Evolutionary conservation across 2,888 invertebrate genomes (phyloP), one percentile per base, ranked within the genome.

Genomic region (Poecilobothrus nobilitatus): DNA sequence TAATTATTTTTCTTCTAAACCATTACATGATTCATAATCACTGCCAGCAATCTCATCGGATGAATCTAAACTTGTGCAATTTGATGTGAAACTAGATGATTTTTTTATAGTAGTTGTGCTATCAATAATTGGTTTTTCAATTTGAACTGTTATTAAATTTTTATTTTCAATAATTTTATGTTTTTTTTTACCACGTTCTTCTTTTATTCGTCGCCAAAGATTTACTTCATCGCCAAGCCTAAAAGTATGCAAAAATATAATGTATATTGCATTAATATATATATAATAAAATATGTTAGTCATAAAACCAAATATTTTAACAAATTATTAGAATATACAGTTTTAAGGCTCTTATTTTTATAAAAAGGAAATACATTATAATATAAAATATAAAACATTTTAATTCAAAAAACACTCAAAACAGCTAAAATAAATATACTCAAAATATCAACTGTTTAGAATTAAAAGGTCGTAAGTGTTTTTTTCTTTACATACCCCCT

Each of bases 191-290:
- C 65, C 73, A 68, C 79, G 76, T 65, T 78, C 77, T 71, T 74
- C 74, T 70, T 86, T 80, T 68, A 96, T 88, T 0, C 92, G 90
- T 71, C 90, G 88, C 95, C 95, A 96, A 71, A 96, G 83, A 68
- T 91, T 87, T 66, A 95, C 86, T 78, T 94, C 91, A 33, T 91
- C 86, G 63, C 95, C 95, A 68, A 92, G 90, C 78, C 91, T 92
- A 82, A 68, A 78, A 78, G 75, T 53, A 53, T 53, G 6, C 53
- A 53, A 12, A 27, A 4, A 27, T 53, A 53, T 6, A 53, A 53
- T 15, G n/a, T n/a, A 53, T 53, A 18, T 53, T 53, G 18, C 2
- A 37, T 37, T 37, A 37, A 27, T 27, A 5, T 27, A 5, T 27
- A 27, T 4, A 27, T 27, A 27, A n/a, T n/a, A n/a, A n/a, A n/a